Percentiles rank a stretch among this genome's conserved stretches.
Conservation (phyloP, 92 coral and sea anemone genomes). For the Micromussa lordhowensis region DNA sequence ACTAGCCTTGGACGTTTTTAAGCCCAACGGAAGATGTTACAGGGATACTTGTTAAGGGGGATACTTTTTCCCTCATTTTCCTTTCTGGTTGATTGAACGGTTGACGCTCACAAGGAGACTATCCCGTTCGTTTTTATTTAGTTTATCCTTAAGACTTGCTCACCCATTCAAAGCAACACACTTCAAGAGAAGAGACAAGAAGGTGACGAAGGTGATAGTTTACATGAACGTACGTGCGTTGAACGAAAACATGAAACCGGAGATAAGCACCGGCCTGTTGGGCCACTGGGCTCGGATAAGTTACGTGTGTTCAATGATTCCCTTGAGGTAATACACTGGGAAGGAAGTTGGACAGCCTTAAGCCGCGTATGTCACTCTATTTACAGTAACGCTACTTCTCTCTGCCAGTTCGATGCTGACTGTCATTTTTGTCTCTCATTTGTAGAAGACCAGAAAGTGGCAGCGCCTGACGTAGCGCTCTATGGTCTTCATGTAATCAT, state of each 20-base stretch:
- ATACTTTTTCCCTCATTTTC: no score
- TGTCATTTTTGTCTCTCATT: background rate
- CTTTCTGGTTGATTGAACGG: no score
- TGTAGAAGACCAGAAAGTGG: slow-evolving; percentile 40
- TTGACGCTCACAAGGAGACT: no score
- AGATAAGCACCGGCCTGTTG: no score
- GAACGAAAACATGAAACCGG: no score
- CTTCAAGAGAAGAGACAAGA: background rate
- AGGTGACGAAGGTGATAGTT: background rate
- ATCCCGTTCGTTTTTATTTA: no score
- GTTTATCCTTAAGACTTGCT: background rate
- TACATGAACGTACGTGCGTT: background rate
- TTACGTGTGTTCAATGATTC: background rate
- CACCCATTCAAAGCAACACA: background rate
- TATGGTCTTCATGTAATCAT: slow-evolving; percentile 93
- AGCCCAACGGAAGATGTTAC: background rate
- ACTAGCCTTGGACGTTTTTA: background rate
- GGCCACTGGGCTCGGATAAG: no score
- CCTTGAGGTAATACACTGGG: background rate
- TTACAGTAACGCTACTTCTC: background rate
- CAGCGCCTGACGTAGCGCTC: slow-evolving; percentile 89
- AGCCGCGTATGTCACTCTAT: background rate
- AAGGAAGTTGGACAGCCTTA: background rate
- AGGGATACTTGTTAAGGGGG: background rate
- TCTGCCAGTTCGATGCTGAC: background rate